These are phyloP conservation scores for Micronycteris hirsuta DNA, from an alignment of 2,113 vertebrate genomes.

Conservation along the genomic window DNA sequence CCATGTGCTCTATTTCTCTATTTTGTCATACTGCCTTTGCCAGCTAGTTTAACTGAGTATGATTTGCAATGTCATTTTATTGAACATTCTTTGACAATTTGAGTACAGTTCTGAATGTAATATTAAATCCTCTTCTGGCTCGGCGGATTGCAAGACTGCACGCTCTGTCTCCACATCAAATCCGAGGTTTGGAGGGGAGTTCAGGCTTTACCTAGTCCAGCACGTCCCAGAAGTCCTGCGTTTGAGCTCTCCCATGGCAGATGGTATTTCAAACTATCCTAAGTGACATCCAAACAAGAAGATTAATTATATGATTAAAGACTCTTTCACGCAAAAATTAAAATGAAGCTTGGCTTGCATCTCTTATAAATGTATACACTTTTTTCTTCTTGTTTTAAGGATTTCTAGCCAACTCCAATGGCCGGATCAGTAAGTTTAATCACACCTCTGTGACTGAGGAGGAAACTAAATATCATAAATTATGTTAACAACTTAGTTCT, in stretches of 20 bases:
- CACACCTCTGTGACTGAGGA: background rate
- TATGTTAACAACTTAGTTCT: constrained; percentile 21
- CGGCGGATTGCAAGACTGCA: constrained; percentile 29
- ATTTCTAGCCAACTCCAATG: background rate
- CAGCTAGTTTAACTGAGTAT: constrained; percentile 51
- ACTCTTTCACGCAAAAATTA: constrained; percentile 19
- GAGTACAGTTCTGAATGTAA: constrained; percentile 55
- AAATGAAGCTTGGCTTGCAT: constrained; percentile 25
- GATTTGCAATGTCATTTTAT: constrained; percentile 67
- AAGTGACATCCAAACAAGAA: constrained; percentile 21
- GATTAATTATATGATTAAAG: constrained; percentile 24
- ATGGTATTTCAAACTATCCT: background rate
- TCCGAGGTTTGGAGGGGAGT: constrained; percentile 32
- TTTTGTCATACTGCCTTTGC: constrained; percentile 36
- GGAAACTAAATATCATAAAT: constrained; percentile 31
- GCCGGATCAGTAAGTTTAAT: background rate
- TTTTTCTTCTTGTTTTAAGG: background rate
- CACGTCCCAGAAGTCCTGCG: background rate
- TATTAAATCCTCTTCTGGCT: constrained; percentile 65
- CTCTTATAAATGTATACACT: background rate
- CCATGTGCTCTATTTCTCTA: background rate
- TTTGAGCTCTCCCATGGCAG: background rate
- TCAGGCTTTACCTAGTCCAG: constrained; percentile 7
- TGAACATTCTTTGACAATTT: constrained; percentile 68
- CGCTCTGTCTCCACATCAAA: constrained; percentile 53